Percentiles rank a stretch among this genome's conserved stretches.
These are phyloP conservation scores for Synodontis membranacea DNA, from an alignment of 2,113 vertebrate species.

Conservation along the genomic window DNA sequence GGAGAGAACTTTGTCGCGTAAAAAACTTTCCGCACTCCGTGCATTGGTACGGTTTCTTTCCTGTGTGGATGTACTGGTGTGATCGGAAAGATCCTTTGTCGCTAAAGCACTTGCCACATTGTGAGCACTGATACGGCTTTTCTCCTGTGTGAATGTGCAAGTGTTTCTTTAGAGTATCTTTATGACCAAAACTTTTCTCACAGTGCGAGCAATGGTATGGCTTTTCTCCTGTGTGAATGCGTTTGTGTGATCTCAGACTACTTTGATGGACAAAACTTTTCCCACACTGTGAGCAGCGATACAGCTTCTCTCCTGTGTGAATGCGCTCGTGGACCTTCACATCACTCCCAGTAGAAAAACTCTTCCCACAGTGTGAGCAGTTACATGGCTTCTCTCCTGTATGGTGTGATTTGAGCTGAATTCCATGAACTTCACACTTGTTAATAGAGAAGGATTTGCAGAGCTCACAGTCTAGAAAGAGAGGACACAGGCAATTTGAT, in stretches of 20 bases:
- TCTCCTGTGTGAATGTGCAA: slow-evolving; percentile 9
- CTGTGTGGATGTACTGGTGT: slow-evolving; percentile 11
- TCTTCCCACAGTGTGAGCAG: not conserved
- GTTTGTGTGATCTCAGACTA: slow-evolving; percentile 1
- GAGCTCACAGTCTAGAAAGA: not conserved
- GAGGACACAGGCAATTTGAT: not conserved
- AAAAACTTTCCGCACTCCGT: not conserved
- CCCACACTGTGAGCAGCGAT: not conserved
- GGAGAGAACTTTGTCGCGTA: slow-evolving; percentile 6
- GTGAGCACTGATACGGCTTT: not conserved
- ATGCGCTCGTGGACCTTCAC: not conserved
- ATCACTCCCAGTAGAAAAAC: not conserved
- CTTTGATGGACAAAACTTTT: not conserved
- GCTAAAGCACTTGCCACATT: not conserved
- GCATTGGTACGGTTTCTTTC: not conserved
- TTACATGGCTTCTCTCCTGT: not conserved
- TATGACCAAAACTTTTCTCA: slow-evolving; percentile 6
- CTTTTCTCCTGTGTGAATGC: slow-evolving; percentile 9
- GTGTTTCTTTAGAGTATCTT: slow-evolving; percentile 12
- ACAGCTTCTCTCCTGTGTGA: not conserved
- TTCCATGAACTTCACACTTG: not conserved
- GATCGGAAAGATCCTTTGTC: not conserved
- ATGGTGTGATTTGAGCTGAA: not conserved
- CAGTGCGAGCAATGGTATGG: not conserved
- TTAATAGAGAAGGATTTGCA: slow-evolving; percentile 1